phyloP scores from a whole-genome alignment of 2,888 invertebrate species.

The Sinelater perroti region DNA sequence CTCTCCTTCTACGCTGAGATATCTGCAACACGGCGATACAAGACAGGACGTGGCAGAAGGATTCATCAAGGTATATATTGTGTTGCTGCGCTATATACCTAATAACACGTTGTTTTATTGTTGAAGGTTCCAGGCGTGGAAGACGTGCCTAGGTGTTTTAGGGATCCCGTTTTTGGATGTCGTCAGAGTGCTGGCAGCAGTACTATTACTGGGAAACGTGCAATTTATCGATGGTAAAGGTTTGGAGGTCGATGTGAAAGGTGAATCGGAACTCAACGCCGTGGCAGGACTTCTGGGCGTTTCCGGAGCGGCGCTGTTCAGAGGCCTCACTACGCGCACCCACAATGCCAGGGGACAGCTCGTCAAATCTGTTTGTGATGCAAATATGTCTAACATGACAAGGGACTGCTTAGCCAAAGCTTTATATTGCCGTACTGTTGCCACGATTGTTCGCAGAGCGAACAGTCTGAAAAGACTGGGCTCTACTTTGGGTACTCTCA shows the following conservation, averaged over 20 bases:
- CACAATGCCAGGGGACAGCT: constrained; percentile 81
- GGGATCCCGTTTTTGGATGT: constrained; percentile 96
- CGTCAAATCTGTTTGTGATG: constrained; percentile 82
- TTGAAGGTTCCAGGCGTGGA: constrained; percentile 87
- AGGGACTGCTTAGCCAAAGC: constrained; percentile 91
- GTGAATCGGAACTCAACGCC: constrained; percentile 84
- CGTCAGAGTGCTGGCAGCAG: constrained; percentile 89
- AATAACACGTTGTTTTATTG: constrained; percentile 10
- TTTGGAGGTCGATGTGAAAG: constrained; percentile 79
- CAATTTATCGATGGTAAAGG: constrained; percentile 84
- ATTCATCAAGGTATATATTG: constrained; percentile 69
- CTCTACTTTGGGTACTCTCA: constrained; percentile 82
- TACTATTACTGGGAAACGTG: constrained; percentile 90
- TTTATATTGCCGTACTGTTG: constrained; percentile 92
- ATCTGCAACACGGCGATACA: constrained; percentile 79
- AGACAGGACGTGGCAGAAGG: constrained; percentile 77
- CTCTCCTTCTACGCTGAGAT: constrained; percentile 81
- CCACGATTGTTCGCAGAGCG: constrained; percentile 90
- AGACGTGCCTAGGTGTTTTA: constrained; percentile 86
- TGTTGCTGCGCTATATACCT: neutral
- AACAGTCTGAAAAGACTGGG: constrained; percentile 90
- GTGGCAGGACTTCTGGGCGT: constrained; percentile 86
- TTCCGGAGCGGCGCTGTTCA: constrained; percentile 76
- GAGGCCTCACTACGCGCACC: constrained; percentile 85
- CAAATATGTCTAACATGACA: constrained; percentile 88